These are phyloP conservation scores for Maconellicoccus hirsutus DNA, from an alignment of 1,140 invertebrate genomes.

Conservation along the genomic window DNA sequence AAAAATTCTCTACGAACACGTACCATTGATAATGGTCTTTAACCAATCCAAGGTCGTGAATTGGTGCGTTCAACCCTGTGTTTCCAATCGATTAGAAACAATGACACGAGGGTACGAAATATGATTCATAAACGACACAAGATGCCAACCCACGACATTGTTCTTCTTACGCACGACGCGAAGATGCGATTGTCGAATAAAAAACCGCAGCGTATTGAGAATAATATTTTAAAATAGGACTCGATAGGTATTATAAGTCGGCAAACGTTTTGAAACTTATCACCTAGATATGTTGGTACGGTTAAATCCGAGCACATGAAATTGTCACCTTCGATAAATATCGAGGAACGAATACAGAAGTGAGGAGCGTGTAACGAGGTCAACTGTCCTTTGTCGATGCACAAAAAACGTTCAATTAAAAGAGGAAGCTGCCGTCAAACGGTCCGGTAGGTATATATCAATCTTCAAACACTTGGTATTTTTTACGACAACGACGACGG, in stretches of 20 bases:
- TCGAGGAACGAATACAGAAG: too few relatives aligned
- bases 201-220: too few relatives aligned
- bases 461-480: background rate
- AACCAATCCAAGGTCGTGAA: background rate
- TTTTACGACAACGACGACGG: constrained; percentile 1
- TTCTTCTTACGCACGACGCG: too few relatives aligned
- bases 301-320: too few relatives aligned
- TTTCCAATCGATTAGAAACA: background rate
- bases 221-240: too few relatives aligned
- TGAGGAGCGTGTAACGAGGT: background rate
- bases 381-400: background rate
- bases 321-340: too few relatives aligned
- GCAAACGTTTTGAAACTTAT: too few relatives aligned
- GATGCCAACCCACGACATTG: too few relatives aligned
- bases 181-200: too few relatives aligned
- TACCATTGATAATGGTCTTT: background rate
- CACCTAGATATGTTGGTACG: too few relatives aligned
- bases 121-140: too few relatives aligned
- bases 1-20: background rate
- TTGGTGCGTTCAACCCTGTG: constrained; percentile 1
- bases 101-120: background rate
- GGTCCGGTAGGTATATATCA: background rate
- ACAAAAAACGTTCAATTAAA: constrained; percentile 5
- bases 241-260: too few relatives aligned
- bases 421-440: constrained; percentile 6